phyloP scores from a whole-genome alignment of 2,888 invertebrate species.

The Gerris lacustris region DNA sequence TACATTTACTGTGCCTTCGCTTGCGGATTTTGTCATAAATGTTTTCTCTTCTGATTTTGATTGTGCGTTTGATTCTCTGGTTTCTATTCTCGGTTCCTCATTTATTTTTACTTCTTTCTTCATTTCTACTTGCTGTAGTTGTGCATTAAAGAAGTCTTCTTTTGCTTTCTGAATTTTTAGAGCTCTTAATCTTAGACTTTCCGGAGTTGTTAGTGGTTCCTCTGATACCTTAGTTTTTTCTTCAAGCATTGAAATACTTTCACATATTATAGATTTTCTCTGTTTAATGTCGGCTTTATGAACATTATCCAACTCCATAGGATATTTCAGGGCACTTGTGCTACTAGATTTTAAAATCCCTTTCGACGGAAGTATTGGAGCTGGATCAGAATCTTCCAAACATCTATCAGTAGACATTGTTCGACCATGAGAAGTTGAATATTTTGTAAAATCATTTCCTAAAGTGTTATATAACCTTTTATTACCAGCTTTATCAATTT shows the following conservation, averaged over 20 bases:
- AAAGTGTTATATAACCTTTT: neutral
- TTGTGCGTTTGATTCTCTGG: neutral
- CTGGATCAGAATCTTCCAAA: neutral
- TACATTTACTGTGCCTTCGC: constrained; percentile 7
- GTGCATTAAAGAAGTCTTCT: constrained; percentile 46
- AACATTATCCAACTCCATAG: neutral
- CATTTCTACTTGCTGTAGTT: neutral
- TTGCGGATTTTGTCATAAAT: constrained; percentile 18
- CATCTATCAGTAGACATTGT: neutral
- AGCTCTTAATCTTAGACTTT: constrained; percentile 38
- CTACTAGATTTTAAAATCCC: neutral
- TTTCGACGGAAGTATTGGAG: neutral
- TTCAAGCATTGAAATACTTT: neutral
- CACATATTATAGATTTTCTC: neutral
- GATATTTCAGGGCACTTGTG: neutral
- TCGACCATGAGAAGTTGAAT: neutral
- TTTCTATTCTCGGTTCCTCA: neutral
- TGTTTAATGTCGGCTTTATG: neutral
- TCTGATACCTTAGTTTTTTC: neutral
- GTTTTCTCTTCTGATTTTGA: neutral
- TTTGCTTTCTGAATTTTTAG: constrained; percentile 55
- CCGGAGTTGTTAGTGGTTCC: neutral
- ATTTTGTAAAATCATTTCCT: neutral
- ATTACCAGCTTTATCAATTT: neutral
- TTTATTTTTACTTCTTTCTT: neutral